These are phyloP conservation scores for Gymnoscopelus microlampas DNA, from an alignment of 2,797 vertebrate genomes.

Conservation along the genomic window DNA sequence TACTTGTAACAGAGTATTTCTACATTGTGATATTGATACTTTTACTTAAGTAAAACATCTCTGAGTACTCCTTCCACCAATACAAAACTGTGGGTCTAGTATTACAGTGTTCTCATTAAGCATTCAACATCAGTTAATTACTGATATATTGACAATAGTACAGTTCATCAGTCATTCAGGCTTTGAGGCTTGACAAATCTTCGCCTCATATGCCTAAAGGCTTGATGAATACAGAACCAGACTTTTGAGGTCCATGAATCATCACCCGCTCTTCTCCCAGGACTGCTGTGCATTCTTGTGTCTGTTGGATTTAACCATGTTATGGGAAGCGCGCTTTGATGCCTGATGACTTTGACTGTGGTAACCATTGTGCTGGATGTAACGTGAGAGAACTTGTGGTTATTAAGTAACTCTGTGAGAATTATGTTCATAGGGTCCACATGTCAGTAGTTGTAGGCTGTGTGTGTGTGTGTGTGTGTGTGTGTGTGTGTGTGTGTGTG, in stretches of 20 bases:
- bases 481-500: too few species aligned
- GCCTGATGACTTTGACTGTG: conserved; percentile 32
- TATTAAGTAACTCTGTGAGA: conserved; percentile 43
- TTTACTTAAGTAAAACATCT: too few species aligned
- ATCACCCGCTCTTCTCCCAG: conserved; percentile 32
- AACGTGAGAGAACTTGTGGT: conserved; percentile 49
- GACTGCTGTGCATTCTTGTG: conserved; percentile 1
- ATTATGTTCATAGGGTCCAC: conserved; percentile 50
- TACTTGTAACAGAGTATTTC: too few species aligned
- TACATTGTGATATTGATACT: too few species aligned
- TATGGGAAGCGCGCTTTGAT: conserved; percentile 50
- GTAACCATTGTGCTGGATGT: conserved; percentile 33
- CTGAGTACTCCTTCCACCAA: too few species aligned
- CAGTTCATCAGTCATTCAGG: too few species aligned
- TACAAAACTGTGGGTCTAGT: too few species aligned
- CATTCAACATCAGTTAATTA: too few species aligned
- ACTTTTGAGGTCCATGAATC: conserved; percentile 20
- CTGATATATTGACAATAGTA: too few species aligned
- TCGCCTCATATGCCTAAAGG: conserved; percentile 2
- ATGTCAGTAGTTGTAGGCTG: conserved; percentile 15
- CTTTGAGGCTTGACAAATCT: too few species aligned
- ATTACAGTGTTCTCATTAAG: too few species aligned
- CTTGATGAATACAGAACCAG: not conserved
- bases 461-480: too few species aligned
- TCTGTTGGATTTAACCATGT: conserved; percentile 23